These are phyloP conservation scores for Sipha flava DNA, from an alignment of 1,140 invertebrate genomes.

Conservation along the genomic window DNA sequence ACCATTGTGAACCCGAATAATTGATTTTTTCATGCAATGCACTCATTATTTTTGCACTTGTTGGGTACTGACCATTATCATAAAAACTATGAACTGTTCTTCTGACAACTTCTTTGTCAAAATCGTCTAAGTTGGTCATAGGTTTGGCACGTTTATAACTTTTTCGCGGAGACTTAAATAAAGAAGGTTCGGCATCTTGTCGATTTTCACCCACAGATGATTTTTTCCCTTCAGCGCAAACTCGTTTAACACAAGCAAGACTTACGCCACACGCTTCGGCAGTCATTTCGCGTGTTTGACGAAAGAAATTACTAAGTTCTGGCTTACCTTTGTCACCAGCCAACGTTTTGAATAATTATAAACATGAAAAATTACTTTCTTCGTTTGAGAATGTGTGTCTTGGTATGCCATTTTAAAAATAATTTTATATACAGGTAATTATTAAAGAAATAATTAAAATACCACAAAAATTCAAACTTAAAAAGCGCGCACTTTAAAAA, in stretches of 20 bases:
- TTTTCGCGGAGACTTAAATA: background rate
- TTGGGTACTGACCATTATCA: background rate
- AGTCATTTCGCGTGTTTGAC: background rate
- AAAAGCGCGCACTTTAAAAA: background rate
- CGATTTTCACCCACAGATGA: background rate
- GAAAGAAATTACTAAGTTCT: background rate
- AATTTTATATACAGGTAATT: background rate
- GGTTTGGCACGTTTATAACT: background rate
- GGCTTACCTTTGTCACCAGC: background rate
- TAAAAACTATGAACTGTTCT: background rate
- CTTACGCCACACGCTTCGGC: background rate
- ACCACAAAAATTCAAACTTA: background rate
- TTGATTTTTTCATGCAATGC: background rate
- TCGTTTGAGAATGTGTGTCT: background rate
- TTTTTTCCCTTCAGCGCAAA: background rate
- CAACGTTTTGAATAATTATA: no score
- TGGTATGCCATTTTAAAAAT: background rate
- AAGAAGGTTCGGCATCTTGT: background rate
- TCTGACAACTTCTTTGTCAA: background rate
- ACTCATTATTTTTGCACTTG: background rate
- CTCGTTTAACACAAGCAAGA: background rate
- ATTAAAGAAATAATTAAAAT: background rate
- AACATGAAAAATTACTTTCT: background rate
- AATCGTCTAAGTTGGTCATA: background rate
- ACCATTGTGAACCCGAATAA: no score